Conservation (phyloP, 1,140 invertebrate species). For the Tetramorium alpestre region DNA sequence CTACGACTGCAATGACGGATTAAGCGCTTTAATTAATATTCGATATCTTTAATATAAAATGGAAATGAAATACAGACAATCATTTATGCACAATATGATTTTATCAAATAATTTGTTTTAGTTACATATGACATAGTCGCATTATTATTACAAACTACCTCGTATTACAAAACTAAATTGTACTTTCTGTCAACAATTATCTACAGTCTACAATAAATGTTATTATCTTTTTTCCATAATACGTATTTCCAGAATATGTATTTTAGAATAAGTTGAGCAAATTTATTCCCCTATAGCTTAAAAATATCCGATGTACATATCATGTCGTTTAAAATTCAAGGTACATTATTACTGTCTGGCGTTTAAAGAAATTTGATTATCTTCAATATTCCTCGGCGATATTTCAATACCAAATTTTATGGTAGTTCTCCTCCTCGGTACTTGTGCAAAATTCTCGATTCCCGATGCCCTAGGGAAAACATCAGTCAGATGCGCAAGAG, state of each 20-base stretch:
- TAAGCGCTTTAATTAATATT: slow-evolving; percentile 10
- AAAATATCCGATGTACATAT: slow-evolving; percentile 1
- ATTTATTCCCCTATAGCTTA: slow-evolving; percentile 9
- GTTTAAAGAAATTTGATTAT: slow-evolving; percentile 54
- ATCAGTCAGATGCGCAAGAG: slow-evolving; percentile 14
- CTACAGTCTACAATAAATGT: neutral
- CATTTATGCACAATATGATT: neutral
- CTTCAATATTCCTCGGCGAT: slow-evolving; percentile 27
- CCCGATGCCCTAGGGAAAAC: slow-evolving; percentile 38
- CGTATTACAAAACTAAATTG: neutral
- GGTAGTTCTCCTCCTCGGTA: slow-evolving; percentile 20
- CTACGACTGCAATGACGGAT: slow-evolving; percentile 14
- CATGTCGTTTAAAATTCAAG: slow-evolving; percentile 27
- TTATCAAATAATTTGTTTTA: slow-evolving; percentile 1
- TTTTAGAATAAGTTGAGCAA: neutral
- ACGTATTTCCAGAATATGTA: neutral
- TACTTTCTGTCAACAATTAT: neutral
- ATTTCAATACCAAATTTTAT: slow-evolving; percentile 60
- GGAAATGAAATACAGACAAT: neutral
- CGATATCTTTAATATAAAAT: neutral
- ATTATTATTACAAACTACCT: neutral
- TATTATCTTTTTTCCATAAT: neutral
- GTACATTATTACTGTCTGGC: slow-evolving; percentile 40
- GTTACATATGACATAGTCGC: neutral
- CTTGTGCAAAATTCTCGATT: slow-evolving; percentile 47